These are phyloP conservation scores for Samia ricini DNA, from an alignment of 1,140 invertebrate species.

Conservation along the genomic window DNA sequence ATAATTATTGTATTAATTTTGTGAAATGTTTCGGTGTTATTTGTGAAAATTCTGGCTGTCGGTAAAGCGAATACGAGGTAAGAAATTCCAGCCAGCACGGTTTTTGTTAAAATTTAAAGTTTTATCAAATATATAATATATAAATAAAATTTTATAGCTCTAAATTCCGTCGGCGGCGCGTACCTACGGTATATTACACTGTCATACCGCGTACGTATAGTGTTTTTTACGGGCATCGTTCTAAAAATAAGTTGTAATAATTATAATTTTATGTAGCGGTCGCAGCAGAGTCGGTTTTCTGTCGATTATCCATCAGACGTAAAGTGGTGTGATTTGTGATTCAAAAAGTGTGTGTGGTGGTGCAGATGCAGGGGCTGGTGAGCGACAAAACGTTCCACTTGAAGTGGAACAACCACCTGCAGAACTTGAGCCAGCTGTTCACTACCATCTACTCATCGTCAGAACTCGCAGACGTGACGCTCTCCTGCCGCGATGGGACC, in stretches of 20 bases:
- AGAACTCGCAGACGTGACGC: slow-evolving; percentile 82
- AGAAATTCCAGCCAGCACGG: slow-evolving; percentile 50
- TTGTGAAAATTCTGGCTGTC: slow-evolving; percentile 72
- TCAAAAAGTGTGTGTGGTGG: slow-evolving; percentile 63
- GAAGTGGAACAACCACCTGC: slow-evolving; percentile 87
- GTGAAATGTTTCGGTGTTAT: slow-evolving; percentile 77
- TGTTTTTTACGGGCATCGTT: slow-evolving; percentile 78
- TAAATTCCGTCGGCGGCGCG: slow-evolving; percentile 75
- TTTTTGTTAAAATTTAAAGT: slow-evolving; percentile 58
- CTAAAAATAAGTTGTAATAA: slow-evolving; percentile 78
- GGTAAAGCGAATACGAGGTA: slow-evolving; percentile 70
- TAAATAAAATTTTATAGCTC: slow-evolving; percentile 73
- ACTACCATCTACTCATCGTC: slow-evolving; percentile 84
- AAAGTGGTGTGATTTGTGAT: slow-evolving; percentile 62
- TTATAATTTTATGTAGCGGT: slow-evolving; percentile 78
- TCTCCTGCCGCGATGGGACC: slow-evolving; percentile 82
- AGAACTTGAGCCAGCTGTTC: slow-evolving; percentile 84
- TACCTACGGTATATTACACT: slow-evolving; percentile 75
- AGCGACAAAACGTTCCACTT: slow-evolving; percentile 84
- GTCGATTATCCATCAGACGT: slow-evolving; percentile 61
- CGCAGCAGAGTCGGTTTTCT: slow-evolving; percentile 71
- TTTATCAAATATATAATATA: slow-evolving; percentile 61
- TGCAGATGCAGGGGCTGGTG: slow-evolving; percentile 77
- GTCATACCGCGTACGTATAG: slow-evolving; percentile 77
- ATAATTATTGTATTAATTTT: slow-evolving; percentile 77